A percentile compares a stretch with the other conserved stretches of the same genome.
Evolutionary conservation across 37 sponge, comb jelly and placozoan species (phyloP).

Genomic region (Aphrocallistes beatrix): DNA sequence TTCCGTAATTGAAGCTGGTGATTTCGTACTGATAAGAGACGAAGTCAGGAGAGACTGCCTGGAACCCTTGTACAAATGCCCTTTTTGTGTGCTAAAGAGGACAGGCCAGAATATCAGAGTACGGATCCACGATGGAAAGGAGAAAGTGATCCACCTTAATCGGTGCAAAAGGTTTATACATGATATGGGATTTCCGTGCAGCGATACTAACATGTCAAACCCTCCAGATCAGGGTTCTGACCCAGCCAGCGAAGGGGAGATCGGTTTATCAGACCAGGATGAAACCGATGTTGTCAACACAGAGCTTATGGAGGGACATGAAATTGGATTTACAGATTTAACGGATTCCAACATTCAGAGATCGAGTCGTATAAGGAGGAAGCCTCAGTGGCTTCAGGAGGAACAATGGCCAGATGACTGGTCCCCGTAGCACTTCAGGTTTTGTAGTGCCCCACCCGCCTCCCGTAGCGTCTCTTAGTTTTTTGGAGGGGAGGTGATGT

Average conservation of each 20-base stretch:
- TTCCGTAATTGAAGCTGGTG: not conserved
- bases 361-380: not conserved
- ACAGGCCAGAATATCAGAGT: not conserved
- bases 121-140: not conserved
- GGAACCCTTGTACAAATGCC: not conserved
- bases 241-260: not conserved
- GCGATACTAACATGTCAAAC: not conserved
- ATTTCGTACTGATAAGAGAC: not conserved
- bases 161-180: not conserved
- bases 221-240: not conserved
- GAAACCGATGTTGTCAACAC: not conserved
- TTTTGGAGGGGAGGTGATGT: not conserved
- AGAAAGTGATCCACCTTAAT: not conserved
- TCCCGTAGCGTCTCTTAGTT: not conserved
- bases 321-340: not conserved
- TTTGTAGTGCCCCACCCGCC: not conserved
- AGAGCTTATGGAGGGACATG: not conserved
- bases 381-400: not conserved
- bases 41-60: constrained; percentile 10
- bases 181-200: not conserved
- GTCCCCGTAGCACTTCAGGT: no score
- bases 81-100: not conserved
- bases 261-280: not conserved
- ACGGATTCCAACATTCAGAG: not conserved
- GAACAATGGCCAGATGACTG: no score